Base-by-base conservation (phyloP, 2,113 vertebrate species). In the Sturnira hondurensis region DNA sequence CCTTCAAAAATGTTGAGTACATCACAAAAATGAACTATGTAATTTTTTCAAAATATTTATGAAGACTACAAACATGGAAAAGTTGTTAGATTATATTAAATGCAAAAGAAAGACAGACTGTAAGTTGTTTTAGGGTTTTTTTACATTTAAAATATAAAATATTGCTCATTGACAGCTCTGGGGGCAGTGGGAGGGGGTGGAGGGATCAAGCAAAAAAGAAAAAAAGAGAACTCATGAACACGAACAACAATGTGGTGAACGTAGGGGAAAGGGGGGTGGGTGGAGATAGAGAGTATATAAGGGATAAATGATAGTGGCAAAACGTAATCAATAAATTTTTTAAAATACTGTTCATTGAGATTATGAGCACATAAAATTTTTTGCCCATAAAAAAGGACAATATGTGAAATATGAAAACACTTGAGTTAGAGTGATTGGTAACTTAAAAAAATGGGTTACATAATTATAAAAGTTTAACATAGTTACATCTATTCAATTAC, bases 61-160 rank as follows among this genome's bases (percentile, higher is more conserved):
- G 70, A 92, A 82, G 4, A 54, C n/a, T 82, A 91, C n/a, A 83
- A 94, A 86, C 50, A 82, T 58, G 70, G 38, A 54, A 52, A 92
- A 83, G 38, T 65, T 50, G 38, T 76, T 83, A 41, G 4, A 58
- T 36, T 36, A 56, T 24, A n/a, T 58, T 89, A 86, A 68, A 58
- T 74, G 56, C 47, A 86, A 93, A 63, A 33, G 8, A 81, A 67
- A 95, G 54, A 31, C 5, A 45, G 50, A 81, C 26, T 67, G 45
- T 10, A 58, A 19, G 41, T 43, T 74, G 13, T 68, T 68, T 68
- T 54, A 5, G 13, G 13, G 17, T 8, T 47, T 71, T 61, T 38
- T 71, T 52, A 43, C 43, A 54, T 65, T 87, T 95, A 67, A 95
- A 92, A 87, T 33, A 65, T 28, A 58, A 91, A 91, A 82, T 47